Percentiles rank a stretch among this genome's conserved stretches.
Evolutionary conservation across 1,140 invertebrate species (phyloP).

Genomic region (Apis laboriosa): DNA sequence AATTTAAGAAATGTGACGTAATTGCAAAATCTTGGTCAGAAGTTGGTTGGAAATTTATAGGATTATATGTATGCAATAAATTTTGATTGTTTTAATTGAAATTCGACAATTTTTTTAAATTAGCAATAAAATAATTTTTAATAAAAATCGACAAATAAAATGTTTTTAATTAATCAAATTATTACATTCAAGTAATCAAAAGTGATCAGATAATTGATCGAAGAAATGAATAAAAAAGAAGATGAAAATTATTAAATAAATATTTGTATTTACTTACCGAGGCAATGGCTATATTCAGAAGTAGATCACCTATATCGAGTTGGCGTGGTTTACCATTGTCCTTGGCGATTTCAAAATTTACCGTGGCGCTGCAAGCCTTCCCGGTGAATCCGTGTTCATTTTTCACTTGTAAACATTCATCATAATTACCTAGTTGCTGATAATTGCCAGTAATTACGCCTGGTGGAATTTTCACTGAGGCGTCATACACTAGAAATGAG

Average conservation of each 20-base stretch:
- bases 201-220: too few relatives aligned
- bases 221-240: too few relatives aligned
- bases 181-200: too few relatives aligned
- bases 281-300: conserved; percentile 65
- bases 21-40: neutral
- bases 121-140: too few relatives aligned
- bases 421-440: conserved; percentile 80
- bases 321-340: conserved; percentile 30
- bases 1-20: neutral
- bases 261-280: conserved; percentile 62
- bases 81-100: neutral
- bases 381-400: conserved; percentile 66
- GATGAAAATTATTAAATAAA: neutral
- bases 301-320: conserved; percentile 64
- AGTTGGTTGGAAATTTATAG: neutral
- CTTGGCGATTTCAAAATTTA: conserved; percentile 66
- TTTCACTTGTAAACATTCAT: conserved; percentile 77
- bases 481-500: conserved; percentile 79
- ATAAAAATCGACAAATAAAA: too few relatives aligned
- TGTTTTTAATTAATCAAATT: too few relatives aligned
- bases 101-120: neutral
- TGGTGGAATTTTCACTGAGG: conserved; percentile 77
- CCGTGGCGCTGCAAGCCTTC: conserved; percentile 69
- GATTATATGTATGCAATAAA: neutral
- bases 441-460: conserved; percentile 79